phyloP scores from a whole-genome alignment of 2,888 invertebrate species.

The Ophonus ardosiacus region DNA sequence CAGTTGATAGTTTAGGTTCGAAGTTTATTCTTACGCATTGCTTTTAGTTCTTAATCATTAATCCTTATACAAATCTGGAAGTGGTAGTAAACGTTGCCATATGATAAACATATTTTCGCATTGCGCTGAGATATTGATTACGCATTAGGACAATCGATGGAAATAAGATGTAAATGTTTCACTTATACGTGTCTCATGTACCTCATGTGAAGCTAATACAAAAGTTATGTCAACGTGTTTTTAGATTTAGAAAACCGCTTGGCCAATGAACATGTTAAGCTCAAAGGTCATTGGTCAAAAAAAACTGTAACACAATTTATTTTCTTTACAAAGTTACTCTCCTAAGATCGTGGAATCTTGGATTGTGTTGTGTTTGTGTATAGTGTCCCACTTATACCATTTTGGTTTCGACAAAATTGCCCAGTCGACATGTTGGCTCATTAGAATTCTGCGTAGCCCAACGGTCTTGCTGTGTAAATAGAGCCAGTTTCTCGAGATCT shows the following conservation, averaged over 20 bases:
- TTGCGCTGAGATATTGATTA: too few relatives aligned
- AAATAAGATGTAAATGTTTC: too few relatives aligned
- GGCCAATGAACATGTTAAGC: not conserved
- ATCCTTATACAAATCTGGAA: too few relatives aligned
- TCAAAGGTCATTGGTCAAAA: not conserved
- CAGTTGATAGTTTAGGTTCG: too few relatives aligned
- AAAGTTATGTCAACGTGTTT: too few relatives aligned
- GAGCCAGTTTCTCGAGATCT: conserved; percentile 49
- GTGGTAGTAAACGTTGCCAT: too few relatives aligned
- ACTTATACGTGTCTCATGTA: too few relatives aligned
- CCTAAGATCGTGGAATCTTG: not conserved
- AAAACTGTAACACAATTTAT: not conserved
- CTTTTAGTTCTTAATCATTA: too few relatives aligned
- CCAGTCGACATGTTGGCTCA: conserved; percentile 21
- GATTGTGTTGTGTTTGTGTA: conserved; percentile 6
- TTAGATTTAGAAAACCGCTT: not conserved
- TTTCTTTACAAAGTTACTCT: not conserved
- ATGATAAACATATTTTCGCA: too few relatives aligned
- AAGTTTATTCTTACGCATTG: too few relatives aligned
- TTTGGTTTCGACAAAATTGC: conserved; percentile 7
- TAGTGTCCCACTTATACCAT: conserved; percentile 5
- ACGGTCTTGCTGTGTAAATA: conserved; percentile 40
- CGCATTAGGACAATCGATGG: too few relatives aligned
- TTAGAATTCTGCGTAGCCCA: conserved; percentile 34
- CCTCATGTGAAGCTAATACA: too few relatives aligned